A percentile compares a stretch with the other conserved stretches of the same genome.
Evolutionary conservation across 92 coral and sea anemone genomes (phyloP).

Genomic region (Galaxea fascicularis): DNA sequence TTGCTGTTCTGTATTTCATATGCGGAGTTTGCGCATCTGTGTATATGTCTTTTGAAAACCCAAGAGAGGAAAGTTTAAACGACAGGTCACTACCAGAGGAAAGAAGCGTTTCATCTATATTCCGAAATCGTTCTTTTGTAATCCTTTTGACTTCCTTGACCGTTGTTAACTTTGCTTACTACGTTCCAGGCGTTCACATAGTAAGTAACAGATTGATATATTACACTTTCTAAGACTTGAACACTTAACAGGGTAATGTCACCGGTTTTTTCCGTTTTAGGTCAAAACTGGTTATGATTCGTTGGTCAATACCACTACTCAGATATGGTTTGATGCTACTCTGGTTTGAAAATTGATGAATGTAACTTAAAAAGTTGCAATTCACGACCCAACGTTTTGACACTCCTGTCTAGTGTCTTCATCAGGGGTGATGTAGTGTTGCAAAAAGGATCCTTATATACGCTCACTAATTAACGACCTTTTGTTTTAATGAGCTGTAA

Average conservation of each 20-base stretch:
- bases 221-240: neutral
- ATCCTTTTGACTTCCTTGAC: constrained; percentile 43
- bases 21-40: constrained; percentile 32
- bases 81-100: neutral
- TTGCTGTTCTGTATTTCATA: constrained; percentile 44
- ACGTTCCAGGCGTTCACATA: constrained; percentile 38
- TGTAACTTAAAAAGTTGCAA: too few species aligned
- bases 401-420: too few species aligned
- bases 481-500: too few species aligned
- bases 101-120: neutral
- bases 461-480: too few species aligned
- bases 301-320: too few species aligned
- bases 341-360: too few species aligned
- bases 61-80: neutral
- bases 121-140: constrained; percentile 45
- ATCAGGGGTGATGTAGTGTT: too few species aligned
- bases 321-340: too few species aligned
- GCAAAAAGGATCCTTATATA: too few species aligned
- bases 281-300: too few species aligned
- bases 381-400: too few species aligned
- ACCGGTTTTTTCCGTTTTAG: neutral
- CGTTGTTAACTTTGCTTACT: constrained; percentile 43
- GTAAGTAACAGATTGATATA: constrained; percentile 24
- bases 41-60: constrained; percentile 14
- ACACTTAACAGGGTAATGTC: neutral